Evolutionary conservation across 1,140 invertebrate species (phyloP), one percentile per base, ranked within the genome.

Genomic region (Drosophila lacteicornis): DNA sequence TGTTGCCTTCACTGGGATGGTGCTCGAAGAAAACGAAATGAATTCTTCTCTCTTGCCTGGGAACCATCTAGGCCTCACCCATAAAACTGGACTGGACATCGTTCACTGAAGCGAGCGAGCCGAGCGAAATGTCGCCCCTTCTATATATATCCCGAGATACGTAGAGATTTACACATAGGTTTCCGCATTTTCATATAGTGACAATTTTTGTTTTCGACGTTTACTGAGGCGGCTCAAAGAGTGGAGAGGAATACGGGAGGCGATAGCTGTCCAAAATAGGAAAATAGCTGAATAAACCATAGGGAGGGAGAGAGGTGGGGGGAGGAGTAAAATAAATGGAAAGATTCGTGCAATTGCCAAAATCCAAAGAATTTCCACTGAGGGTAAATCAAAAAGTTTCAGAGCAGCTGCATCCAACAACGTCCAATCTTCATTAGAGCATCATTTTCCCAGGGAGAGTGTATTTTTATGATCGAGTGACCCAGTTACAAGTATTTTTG

Each of bases 131-230:
- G 80, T 84, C 84, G 87, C 67, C 77, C 46, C 53, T 53, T 88
- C 80, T 87, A 87, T 88, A 87, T 87, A 87, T 88, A 65, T 47
- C 66, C 43, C 50, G 25, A 30, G 40, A 57, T 59, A 80, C 38
- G 65, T 60, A 78, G 79, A 71, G 65, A 87, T 87, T 86, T 75
- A 77, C 84, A 86, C 82, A 86, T 83, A 80, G 84, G 87, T 88
- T 80, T 84, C 87, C 84, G 80, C 84, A 79, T 74, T 87, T 88
- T 87, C 83, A 87, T 88, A 88, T 75, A 78, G 73, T 84, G 83
- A 88, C 84, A 80, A 79, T 84, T 84, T 84, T 71, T 66, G 78
- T 62, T 56, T 62, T 74, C 59, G 80, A 81, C 73, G 62, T 75
- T 79, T 83, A 71, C 80, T 80, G 67, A 70, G 78, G 56, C 77